A percentile compares a stretch with the other conserved stretches of the same genome.
Conservation (phyloP, 2,113 vertebrate genomes). For the Corapipo altera region DNA sequence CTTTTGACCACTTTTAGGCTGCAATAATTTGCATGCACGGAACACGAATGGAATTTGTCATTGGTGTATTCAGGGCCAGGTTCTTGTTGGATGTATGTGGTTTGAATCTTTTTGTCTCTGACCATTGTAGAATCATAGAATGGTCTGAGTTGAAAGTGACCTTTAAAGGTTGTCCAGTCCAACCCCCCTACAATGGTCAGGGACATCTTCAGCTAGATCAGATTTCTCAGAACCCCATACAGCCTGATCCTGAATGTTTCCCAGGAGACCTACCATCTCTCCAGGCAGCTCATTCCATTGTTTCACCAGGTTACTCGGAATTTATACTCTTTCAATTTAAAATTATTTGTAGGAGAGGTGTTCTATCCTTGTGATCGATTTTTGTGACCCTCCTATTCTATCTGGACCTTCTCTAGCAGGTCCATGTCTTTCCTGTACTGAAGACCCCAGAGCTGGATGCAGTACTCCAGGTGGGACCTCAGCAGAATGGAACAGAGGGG, state of each 20-base stretch:
- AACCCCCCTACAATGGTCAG: neutral
- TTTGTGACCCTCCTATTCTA: neutral
- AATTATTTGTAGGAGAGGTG: neutral
- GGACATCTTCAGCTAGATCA: neutral
- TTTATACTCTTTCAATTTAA: neutral
- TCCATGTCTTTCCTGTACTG: neutral
- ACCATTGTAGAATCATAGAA: neutral
- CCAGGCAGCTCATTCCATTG: neutral
- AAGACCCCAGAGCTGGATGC: fast-evolving
- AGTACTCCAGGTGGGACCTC: neutral
- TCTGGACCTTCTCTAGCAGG: fast-evolving
- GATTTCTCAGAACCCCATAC: fast-evolving
- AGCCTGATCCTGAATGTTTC: neutral
- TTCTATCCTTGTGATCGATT: neutral
- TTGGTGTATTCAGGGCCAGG: neutral
- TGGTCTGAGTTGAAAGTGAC: neutral
- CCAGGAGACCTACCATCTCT: neutral
- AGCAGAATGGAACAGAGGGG: neutral
- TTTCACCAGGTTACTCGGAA: neutral
- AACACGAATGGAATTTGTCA: neutral
- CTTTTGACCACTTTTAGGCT: neutral
- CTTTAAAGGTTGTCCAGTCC: neutral
- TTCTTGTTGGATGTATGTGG: neutral
- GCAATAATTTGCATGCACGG: neutral
- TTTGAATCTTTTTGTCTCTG: neutral